Conservation (phyloP, 2,113 vertebrate species). For the Thunnus maccoyii region DNA sequence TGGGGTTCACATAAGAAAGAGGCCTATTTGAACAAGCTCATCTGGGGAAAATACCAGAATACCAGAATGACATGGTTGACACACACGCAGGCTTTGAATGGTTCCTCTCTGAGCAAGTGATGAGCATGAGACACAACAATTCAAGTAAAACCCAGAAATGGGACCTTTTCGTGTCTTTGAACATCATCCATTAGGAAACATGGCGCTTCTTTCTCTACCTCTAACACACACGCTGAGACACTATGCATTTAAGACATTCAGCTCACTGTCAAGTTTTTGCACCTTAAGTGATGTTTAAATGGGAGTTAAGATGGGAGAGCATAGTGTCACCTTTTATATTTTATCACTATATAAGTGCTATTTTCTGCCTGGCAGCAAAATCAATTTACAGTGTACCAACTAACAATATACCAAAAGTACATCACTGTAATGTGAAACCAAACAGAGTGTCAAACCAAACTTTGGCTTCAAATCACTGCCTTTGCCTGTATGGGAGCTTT, state of each 20-base stretch:
- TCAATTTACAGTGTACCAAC: slow-evolving; percentile 40
- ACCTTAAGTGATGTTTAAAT: slow-evolving; percentile 52
- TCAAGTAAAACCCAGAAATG: slow-evolving; percentile 71
- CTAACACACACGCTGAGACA: slow-evolving; percentile 22
- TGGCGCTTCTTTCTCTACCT: slow-evolving; percentile 1
- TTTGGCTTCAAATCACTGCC: slow-evolving; percentile 3
- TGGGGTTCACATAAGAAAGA: slow-evolving; percentile 72
- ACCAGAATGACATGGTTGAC: slow-evolving; percentile 75
- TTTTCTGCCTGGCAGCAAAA: slow-evolving; percentile 48
- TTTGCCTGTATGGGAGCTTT: slow-evolving; percentile 5
- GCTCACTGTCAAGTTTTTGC: slow-evolving; percentile 51
- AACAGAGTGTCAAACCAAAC: slow-evolving; percentile 30
- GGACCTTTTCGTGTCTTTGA: slow-evolving; percentile 68
- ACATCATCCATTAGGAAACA: slow-evolving; percentile 64
- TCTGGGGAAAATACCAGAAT: slow-evolving; percentile 74
- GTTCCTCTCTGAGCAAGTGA: slow-evolving; percentile 70
- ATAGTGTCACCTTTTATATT: slow-evolving; percentile 45
- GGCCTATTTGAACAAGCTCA: slow-evolving; percentile 84
- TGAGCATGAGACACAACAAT: slow-evolving; percentile 71
- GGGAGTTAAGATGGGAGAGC: slow-evolving; percentile 30
- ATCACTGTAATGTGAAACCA: slow-evolving; percentile 7
- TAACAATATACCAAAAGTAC: slow-evolving; percentile 15
- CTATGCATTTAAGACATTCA: slow-evolving; percentile 53
- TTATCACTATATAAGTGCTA: slow-evolving; percentile 16
- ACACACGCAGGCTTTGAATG: slow-evolving; percentile 74